These are phyloP conservation scores for Periphyllus acericola DNA, from an alignment of 2,888 invertebrate genomes.

Conservation along the genomic window DNA sequence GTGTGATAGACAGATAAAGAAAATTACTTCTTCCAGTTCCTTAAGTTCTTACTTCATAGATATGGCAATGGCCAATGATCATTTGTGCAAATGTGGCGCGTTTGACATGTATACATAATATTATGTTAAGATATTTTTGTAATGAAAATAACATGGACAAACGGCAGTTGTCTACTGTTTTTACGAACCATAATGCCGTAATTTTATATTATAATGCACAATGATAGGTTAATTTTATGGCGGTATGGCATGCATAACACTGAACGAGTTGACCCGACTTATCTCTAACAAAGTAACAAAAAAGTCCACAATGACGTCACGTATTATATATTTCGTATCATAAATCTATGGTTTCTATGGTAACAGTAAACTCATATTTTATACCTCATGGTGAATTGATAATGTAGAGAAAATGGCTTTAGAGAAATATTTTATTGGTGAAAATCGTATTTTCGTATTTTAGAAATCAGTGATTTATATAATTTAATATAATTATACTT, in stretches of 20 bases:
- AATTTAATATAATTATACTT: neutral
- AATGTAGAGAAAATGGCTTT: neutral
- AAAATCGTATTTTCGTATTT: neutral
- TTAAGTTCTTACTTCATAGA: no score
- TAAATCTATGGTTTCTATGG: conserved; percentile 4
- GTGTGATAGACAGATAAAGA: no score
- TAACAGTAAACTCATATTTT: conserved; percentile 7
- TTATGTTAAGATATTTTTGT: neutral
- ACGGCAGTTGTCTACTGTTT: neutral
- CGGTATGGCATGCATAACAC: conserved; percentile 40
- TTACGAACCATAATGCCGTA: conserved; percentile 21
- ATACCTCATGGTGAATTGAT: neutral
- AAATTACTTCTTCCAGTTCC: no score
- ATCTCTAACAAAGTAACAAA: conserved; percentile 10
- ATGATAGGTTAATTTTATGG: conserved; percentile 50
- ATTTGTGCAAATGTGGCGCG: no score
- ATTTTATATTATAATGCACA: conserved; percentile 17
- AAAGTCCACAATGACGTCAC: conserved; percentile 55
- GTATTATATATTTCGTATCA: neutral
- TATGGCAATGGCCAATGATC: neutral
- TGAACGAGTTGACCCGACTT: conserved; percentile 38
- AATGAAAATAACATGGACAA: neutral
- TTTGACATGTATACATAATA: neutral
- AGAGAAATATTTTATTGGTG: neutral
- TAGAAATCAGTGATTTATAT: neutral